These are phyloP conservation scores for Danio kyathit DNA, from an alignment of 2,797 vertebrate species.

Conservation along the genomic window DNA sequence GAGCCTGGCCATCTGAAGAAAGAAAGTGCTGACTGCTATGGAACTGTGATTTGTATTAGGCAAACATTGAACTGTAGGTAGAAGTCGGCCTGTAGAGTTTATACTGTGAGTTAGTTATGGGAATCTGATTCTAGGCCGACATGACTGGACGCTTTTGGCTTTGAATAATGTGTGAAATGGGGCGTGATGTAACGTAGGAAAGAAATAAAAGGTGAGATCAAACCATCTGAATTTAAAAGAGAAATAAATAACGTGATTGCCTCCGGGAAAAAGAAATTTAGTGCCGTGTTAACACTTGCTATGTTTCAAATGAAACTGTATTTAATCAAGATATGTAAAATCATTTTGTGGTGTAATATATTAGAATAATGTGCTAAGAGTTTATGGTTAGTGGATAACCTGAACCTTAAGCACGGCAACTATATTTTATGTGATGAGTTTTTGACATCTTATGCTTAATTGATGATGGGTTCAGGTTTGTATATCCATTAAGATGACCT, in stretches of 20 bases:
- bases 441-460: background rate
- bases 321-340: background rate
- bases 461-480: background rate
- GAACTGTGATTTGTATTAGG: slow-evolving; percentile 68
- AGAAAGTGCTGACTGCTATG: slow-evolving; percentile 68
- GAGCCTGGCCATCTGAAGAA: slow-evolving; percentile 65
- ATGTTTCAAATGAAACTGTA: background rate
- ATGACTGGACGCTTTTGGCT: slow-evolving; percentile 15
- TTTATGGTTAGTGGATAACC: background rate
- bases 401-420: background rate
- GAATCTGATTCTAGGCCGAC: slow-evolving; percentile 10
- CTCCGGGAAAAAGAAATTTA: background rate
- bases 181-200: background rate
- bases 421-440: background rate
- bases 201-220: background rate
- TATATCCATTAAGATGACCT: background rate
- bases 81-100: background rate
- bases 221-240: background rate
- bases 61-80: slow-evolving; percentile 70
- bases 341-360: background rate
- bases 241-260: background rate
- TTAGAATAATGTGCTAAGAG: background rate
- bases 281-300: background rate
- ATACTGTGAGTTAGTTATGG: slow-evolving; percentile 3
- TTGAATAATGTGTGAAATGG: background rate